Base-by-base conservation (phyloP, 2,113 vertebrate genomes). In the Sminthopsis crassicaudata region DNA sequence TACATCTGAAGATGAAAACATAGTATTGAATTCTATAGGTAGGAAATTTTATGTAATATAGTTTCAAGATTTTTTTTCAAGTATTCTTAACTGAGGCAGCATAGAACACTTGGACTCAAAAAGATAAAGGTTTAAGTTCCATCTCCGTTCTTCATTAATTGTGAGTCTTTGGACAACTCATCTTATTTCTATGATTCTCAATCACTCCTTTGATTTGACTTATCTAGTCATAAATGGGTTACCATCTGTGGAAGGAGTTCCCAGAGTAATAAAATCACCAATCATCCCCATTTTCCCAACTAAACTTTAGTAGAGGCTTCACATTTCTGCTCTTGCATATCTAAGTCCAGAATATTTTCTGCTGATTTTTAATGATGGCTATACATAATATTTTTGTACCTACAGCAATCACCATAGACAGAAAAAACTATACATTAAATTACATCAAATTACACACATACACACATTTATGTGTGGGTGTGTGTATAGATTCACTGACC, bases 1-100 rank as follows among this genome's bases (percentile, higher is more conserved):
- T 97, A 57, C 96, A 92, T 89, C 53, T 96, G 94, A 93, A 57
- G 51, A 94, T 53, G 96, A 97, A 94, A 95, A 95, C 95, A 93
- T 93, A 96, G 94, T 97, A 94, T 53, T 92, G 50, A 94, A 91
- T 96, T 91, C 92, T 60, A 84, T 42, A 84, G 67, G 19, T 84
- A 19, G 67, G 67, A 42, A 84, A 42, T 84, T 19, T 94, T 91
- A 50, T 12, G 89, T 93, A 90, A 93, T 26, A 51, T 67, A 67
- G n/a, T 90, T 95, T n/a, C 92, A 95, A 94, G 19, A 22, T 91
- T 23, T 90, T 95, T 93, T 95, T 94, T 91, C 48, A 48, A 93
- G 16, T 84, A 5, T 9, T 46, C 92, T 76, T 94, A 93, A 76
- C 42, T 42, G 67, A 84, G n/a, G n/a, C 6, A 84, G 67, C n/a